These are phyloP conservation scores for Linepithema humile DNA, from an alignment of 1,140 invertebrate species.

Conservation along the genomic window DNA sequence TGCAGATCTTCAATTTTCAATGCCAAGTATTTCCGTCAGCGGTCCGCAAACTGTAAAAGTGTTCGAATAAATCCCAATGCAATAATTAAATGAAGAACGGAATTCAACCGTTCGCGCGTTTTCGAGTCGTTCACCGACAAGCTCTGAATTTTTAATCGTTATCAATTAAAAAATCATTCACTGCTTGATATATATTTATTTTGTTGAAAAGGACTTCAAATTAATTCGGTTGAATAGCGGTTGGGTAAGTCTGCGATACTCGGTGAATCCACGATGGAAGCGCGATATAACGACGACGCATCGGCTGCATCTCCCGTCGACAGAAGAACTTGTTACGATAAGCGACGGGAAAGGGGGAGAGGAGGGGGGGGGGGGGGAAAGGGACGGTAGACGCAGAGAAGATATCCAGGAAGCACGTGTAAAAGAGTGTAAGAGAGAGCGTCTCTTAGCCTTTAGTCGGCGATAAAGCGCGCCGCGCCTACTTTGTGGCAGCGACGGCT, in stretches of 20 bases:
- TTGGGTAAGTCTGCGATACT: background rate
- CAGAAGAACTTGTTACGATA: conserved; percentile 57
- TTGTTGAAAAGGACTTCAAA: too few species aligned
- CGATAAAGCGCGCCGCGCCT: conserved; percentile 67
- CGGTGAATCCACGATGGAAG: background rate
- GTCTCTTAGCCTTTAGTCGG: conserved; percentile 62
- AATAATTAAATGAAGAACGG: too few species aligned
- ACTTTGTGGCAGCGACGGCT: conserved; percentile 55
- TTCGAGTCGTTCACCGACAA: too few species aligned
- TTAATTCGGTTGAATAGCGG: too few species aligned
- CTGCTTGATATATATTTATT: too few species aligned
- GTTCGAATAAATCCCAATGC: too few species aligned
- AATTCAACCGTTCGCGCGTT: too few species aligned
- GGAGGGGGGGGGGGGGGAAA: background rate
- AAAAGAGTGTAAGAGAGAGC: conserved; percentile 69
- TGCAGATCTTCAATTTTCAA: too few species aligned
- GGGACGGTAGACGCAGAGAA: background rate
- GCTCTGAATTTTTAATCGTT: too few species aligned
- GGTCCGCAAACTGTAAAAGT: too few species aligned
- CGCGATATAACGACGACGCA: conserved; percentile 30
- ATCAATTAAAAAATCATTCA: too few species aligned
- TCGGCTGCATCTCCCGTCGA: conserved; percentile 48
- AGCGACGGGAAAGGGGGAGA: background rate
- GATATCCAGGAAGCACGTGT: conserved; percentile 43
- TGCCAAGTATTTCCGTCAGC: too few species aligned